Evolutionary conservation across 2,888 invertebrate genomes (phyloP), one percentile per base, ranked within the genome.

Genomic region (Coleophora deauratella): DNA sequence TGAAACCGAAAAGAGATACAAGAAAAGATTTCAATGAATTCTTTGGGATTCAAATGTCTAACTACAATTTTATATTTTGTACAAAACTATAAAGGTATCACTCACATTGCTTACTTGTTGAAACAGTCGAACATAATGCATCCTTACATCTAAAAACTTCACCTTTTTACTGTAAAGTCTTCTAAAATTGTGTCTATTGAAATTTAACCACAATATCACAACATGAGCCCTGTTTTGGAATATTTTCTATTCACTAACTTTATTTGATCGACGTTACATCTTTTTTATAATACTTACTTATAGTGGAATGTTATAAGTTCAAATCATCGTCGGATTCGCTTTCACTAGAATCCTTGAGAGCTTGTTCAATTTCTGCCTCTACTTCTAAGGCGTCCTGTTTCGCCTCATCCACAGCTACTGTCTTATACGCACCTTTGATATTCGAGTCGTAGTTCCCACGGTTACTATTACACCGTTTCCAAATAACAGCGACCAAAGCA

Each of bases 291-390:
- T 21, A 21, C 21, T 21, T 70, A 75, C 58, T 70, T 57, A 9
- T 54, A 45, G 50, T 55, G 60, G 61, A 75, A 75, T 51, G 55
- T 51, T 84, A 82, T 78, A 80, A 75, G 53, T 73, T 54, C 44
- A 78, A 64, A 44, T 84, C 79, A 33, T 81, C 80, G 9, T 84
- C 85, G 4, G 79, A 75, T 36, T 84, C 84, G 49, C 71, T 78
- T 9, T 78, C 81, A 47, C 76, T 84, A 27, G 64, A 68, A 54
- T 72, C 74, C 41, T 72, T 69, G 45, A 84, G 59, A 48, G 82
- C 85, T 42, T 77, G 72, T 35, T 72, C 67, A 49, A 85, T 81
- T 54, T 84, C 85, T 21, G 78, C 67, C 52, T 84, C 81, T 15
- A 85, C 66, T 43, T 84, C 84, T 27, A 72, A 50, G 13, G 79